Conservation (phyloP, 2,888 invertebrate genomes). For the Andrena flavipes region DNA sequence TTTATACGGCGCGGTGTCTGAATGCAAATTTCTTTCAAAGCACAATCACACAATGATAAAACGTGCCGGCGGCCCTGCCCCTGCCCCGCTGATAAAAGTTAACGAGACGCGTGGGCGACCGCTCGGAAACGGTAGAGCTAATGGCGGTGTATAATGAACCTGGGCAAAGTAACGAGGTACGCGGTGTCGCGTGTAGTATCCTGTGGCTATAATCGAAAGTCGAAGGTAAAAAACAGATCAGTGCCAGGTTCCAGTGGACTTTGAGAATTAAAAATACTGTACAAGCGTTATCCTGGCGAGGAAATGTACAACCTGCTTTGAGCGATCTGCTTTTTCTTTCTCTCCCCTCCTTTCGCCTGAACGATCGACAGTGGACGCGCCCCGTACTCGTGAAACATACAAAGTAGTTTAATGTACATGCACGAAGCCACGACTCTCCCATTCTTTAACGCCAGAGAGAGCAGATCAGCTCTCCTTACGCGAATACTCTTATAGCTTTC, state of each 20-base stretch:
- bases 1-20: background rate
- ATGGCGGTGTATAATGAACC: constrained; percentile 59
- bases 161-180: constrained; percentile 60
- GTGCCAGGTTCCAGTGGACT: constrained; percentile 72
- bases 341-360: constrained; percentile 39
- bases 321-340: constrained; percentile 59
- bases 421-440: constrained; percentile 38
- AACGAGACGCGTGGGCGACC: constrained; percentile 35
- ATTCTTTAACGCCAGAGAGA: constrained; percentile 46
- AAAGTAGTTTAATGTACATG: constrained; percentile 54
- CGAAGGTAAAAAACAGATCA: constrained; percentile 69
- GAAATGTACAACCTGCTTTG: constrained; percentile 75
- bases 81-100: constrained; percentile 1
- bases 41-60: constrained; percentile 25
- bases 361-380: constrained; percentile 48
- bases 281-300: constrained; percentile 78
- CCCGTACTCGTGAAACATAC: constrained; percentile 42
- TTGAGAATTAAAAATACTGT: constrained; percentile 81
- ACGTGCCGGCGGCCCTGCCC: background rate
- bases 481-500: constrained; percentile 11
- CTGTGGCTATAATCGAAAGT: constrained; percentile 64
- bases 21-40: background rate
- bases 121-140: constrained; percentile 46
- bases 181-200: constrained; percentile 27
- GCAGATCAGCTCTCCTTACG: constrained; percentile 9